Evolutionary conservation across 23 tunicate genomes (phyloP), one percentile per base, ranked within the genome.

Genomic region (Botrylloides violaceus): DNA sequence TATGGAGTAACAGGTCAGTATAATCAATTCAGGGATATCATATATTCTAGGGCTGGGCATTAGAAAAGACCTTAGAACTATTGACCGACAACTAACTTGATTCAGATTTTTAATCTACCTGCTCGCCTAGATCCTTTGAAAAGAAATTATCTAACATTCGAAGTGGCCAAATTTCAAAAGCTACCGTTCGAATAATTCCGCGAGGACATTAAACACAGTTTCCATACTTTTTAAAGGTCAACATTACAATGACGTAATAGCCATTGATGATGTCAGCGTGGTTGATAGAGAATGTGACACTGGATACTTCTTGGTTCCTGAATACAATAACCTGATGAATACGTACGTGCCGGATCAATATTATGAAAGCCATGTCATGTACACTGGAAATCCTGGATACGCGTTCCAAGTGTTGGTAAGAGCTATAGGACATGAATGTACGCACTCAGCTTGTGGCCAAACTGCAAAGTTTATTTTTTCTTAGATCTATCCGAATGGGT

Each of bases 181-280:
- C n/a, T n/a, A n/a, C n/a, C n/a, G n/a, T n/a, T n/a, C n/a, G n/a
- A n/a, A n/a, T n/a, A n/a, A n/a, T n/a, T n/a, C n/a, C n/a, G n/a
- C n/a, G n/a, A n/a, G n/a, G n/a, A n/a, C n/a, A n/a, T n/a, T n/a
- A n/a, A n/a, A n/a, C n/a, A n/a, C n/a, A n/a, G n/a, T n/a, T n/a
- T n/a, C n/a, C n/a, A 43, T 43, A 7, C 9, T 43, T 9, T 43
- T 63, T 4, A 29, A 27, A 78, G 88, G 64, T 71, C 65, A 48
- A 30, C 58, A 21, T 25, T 39, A 39, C 30, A 50, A 76, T 59
- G 97, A 90, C 43, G 78, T 61, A 28, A 79, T 90, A 58, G 97
- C 97, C 0, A 61, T 90, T 79, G 97, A 90, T 75, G 90, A 90
- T 73, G 60, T 90, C 76, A 76, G 75, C 66, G 76, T 90, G n/a